Percentiles rank a stretch among this genome's conserved stretches.
phyloP scores from a whole-genome alignment of 2,888 invertebrate species.

The Hypena proboscidalis region DNA sequence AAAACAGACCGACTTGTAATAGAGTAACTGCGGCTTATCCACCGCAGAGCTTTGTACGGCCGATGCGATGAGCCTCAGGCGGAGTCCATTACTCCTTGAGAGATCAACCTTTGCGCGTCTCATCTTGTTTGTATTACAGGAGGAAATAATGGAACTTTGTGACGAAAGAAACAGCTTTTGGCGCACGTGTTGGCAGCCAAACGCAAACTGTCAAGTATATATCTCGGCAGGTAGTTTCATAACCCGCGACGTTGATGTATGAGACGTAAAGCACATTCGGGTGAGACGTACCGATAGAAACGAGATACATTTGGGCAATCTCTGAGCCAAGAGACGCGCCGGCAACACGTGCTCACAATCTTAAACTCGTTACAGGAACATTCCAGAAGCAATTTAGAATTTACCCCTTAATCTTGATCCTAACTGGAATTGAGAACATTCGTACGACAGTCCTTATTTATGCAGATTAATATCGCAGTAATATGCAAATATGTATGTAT shows the following conservation, averaged over 20 bases:
- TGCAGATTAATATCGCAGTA: slow-evolving; percentile 53
- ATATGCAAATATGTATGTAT: slow-evolving; percentile 43
- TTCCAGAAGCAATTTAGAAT: slow-evolving; percentile 72
- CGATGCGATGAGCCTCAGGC: slow-evolving; percentile 56
- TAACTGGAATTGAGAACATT: slow-evolving; percentile 54
- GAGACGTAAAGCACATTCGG: slow-evolving; percentile 50
- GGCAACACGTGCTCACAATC: slow-evolving; percentile 76
- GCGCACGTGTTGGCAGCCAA: slow-evolving; percentile 39
- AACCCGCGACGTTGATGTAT: slow-evolving; percentile 75
- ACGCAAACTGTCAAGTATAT: slow-evolving; percentile 65
- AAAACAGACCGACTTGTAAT: slow-evolving; percentile 63
- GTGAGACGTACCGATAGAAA: slow-evolving; percentile 49
- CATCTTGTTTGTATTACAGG: slow-evolving; percentile 36
- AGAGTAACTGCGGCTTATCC: slow-evolving; percentile 61
- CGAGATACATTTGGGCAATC: slow-evolving; percentile 69
- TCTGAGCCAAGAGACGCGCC: slow-evolving; percentile 54
- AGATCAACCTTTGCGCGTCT: slow-evolving; percentile 52
- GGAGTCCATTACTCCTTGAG: slow-evolving; percentile 56
- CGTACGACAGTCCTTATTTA: slow-evolving; percentile 51
- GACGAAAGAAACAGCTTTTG: slow-evolving; percentile 30
- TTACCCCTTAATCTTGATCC: slow-evolving; percentile 67
- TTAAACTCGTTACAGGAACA: slow-evolving; percentile 75
- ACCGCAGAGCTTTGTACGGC: slow-evolving; percentile 48
- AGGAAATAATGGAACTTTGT: slow-evolving; percentile 26
- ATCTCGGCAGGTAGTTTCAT: slow-evolving; percentile 71